Percentiles rank a stretch among this genome's conserved stretches.
Conservation (phyloP, 2,888 invertebrate species). For the Linnaemya vulpina region DNA sequence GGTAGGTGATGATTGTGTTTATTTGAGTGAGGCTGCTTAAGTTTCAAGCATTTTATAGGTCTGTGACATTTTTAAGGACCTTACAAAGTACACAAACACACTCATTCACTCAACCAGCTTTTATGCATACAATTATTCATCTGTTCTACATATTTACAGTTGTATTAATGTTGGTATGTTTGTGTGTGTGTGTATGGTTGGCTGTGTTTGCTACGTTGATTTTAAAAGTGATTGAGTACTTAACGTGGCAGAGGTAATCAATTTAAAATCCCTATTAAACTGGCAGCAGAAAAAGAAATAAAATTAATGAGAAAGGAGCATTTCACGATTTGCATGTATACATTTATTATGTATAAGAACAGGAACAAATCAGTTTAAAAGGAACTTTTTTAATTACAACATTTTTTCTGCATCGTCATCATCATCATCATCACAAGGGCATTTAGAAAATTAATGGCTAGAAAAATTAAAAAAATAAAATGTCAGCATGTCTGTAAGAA, state of each 20-base stretch:
- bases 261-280: conserved; percentile 72
- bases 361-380: conserved; percentile 63
- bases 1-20: conserved; percentile 70
- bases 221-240: conserved; percentile 72
- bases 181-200: conserved; percentile 22
- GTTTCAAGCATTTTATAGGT: conserved; percentile 71
- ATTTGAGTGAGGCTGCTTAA: conserved; percentile 70
- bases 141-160: conserved; percentile 17
- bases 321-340: conserved; percentile 62
- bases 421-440: conserved; percentile 8
- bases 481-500: not conserved
- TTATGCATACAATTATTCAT: conserved; percentile 48
- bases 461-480: conserved; percentile 19
- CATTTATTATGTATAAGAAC: conserved; percentile 25
- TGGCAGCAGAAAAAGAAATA: conserved; percentile 40
- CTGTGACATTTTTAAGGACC: conserved; percentile 72
- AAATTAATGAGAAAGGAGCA: conserved; percentile 50
- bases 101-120: conserved; percentile 27
- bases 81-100: conserved; percentile 51
- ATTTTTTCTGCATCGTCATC: too few species aligned
- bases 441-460: conserved; percentile 49
- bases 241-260: conserved; percentile 72
- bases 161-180: too few species aligned
- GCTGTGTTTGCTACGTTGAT: conserved; percentile 43
- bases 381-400: conserved; percentile 70